phyloP scores from a whole-genome alignment of 2,797 vertebrate genomes.

The Percopsis omiscomaycus region DNA sequence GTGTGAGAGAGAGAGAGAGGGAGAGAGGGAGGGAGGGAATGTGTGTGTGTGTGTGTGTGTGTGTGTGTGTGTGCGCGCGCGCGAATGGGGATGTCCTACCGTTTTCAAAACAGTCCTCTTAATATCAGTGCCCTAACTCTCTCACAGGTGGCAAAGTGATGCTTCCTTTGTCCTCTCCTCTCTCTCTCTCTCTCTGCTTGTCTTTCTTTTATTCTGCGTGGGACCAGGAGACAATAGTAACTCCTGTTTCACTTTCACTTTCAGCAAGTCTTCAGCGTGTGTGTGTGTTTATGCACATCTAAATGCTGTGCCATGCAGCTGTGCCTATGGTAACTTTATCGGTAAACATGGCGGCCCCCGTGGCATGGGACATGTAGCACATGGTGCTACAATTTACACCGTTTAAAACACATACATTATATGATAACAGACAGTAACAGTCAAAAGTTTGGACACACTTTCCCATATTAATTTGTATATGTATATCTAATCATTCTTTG shows the following conservation, averaged over 20 bases:
- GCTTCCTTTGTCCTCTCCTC: slow-evolving; percentile 48
- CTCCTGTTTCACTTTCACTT: slow-evolving; percentile 75
- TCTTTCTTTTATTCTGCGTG: slow-evolving; percentile 60
- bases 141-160: slow-evolving; percentile 53
- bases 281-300: slow-evolving; percentile 19
- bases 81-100: slow-evolving; percentile 58
- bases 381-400: too few relatives aligned
- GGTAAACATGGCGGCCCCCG: too few relatives aligned
- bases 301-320: too few relatives aligned
- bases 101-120: slow-evolving; percentile 77
- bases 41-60: background rate
- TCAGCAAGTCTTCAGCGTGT: slow-evolving; percentile 35
- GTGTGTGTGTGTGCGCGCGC: background rate
- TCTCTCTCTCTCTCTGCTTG: slow-evolving; percentile 53
- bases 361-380: background rate
- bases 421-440: too few relatives aligned
- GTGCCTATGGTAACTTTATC: too few relatives aligned
- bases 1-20: slow-evolving; percentile 47
- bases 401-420: too few relatives aligned
- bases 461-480: too few relatives aligned
- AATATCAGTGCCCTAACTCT: slow-evolving; percentile 72
- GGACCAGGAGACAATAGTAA: slow-evolving; percentile 56
- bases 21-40: slow-evolving; percentile 6
- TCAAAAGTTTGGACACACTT: too few relatives aligned
- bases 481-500: too few relatives aligned